Evolutionary conservation across 2,888 invertebrate species (phyloP), one percentile per base, ranked within the genome.

Genomic region (Ophraella communa): DNA sequence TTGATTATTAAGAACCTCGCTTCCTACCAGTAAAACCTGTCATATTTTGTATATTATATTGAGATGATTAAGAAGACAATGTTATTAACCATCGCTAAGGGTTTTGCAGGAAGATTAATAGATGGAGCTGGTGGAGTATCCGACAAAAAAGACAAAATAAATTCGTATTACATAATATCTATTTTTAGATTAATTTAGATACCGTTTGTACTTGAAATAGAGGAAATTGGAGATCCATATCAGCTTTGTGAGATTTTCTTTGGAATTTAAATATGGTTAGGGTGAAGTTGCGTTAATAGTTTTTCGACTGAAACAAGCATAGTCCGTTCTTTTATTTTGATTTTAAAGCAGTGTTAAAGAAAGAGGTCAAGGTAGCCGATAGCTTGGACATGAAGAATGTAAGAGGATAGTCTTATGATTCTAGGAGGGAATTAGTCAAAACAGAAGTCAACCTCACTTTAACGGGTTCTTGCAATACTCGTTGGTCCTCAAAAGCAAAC

Each of bases 31-130:
- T 5, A 17, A n/a, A 47, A n/a, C 23, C 11, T 23, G 21, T 47
- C 27, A 51, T 27, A 20, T 51, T 24, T 51, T 51, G 17, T 27
- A 14, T 27, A 51, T 27, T 27, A 51, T 51, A 51, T 24, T 51
- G 27, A 51, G 1, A 23, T 14, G 17, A 27, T 23, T 24, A 51
- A 27, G 27, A 27, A 14, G 27, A 51, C 49, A 51, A 51, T 14
- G 17, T 27, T 27, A 27, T 51, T 27, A 51, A 51, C 27, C 49
- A 51, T 51, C n/a, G 11, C n/a, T 4, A 17, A 24, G 20, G 24
- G 39, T 8, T 51, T 24, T 27, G 27, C 5, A 14, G 14, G 8
- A 51, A 27, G 49, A 51, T 51, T 51, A 51, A 51, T 51, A 51
- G 49, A 27, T 51, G 49, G 45, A 21, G 45, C 45, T 21, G 45